Evolutionary conservation across 1,140 invertebrate genomes (phyloP).

Genomic region (Drosophila triauraria): DNA sequence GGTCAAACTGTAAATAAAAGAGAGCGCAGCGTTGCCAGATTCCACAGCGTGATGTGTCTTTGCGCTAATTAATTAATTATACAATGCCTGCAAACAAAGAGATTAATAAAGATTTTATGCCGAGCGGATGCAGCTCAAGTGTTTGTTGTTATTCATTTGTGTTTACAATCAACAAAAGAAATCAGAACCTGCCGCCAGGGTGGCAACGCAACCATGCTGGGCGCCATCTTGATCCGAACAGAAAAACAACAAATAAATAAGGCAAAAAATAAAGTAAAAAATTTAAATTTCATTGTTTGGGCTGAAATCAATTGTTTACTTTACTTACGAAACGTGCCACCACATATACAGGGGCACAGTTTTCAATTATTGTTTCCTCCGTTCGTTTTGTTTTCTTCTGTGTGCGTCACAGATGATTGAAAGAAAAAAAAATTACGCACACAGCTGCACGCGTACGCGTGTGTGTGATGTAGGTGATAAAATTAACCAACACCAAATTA

Average conservation of each 20-base stretch:
- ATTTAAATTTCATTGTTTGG: conserved; percentile 65
- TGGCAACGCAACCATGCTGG: conserved; percentile 50
- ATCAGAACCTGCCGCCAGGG: conserved; percentile 18
- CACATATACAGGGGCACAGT: conserved; percentile 1
- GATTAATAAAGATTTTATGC: conserved; percentile 10
- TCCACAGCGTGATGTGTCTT: conserved; percentile 9
- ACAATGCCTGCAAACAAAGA: conserved; percentile 25
- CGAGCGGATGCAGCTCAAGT: conserved; percentile 4
- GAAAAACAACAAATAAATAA: conserved; percentile 62
- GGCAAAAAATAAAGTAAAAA: conserved; percentile 76
- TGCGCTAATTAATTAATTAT: conserved; percentile 22
- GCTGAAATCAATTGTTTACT: conserved; percentile 74
- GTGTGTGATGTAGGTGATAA: conserved; percentile 21
- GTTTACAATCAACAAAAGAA: conserved; percentile 44
- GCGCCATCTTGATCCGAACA: conserved; percentile 56
- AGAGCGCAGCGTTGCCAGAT: conserved; percentile 26
- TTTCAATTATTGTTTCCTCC: conserved; percentile 35
- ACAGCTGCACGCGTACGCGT: conserved; percentile 24
- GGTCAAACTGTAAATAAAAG: conserved; percentile 43
- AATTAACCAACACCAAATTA: conserved; percentile 64
- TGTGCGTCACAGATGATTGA: conserved; percentile 39
- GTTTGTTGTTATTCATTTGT: conserved; percentile 20
- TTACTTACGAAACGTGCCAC: conserved; percentile 61
- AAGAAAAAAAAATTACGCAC: conserved; percentile 9
- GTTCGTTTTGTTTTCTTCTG: conserved; percentile 36